phyloP scores from a whole-genome alignment of 1,140 invertebrate species.

The Drosophila watanabei region DNA sequence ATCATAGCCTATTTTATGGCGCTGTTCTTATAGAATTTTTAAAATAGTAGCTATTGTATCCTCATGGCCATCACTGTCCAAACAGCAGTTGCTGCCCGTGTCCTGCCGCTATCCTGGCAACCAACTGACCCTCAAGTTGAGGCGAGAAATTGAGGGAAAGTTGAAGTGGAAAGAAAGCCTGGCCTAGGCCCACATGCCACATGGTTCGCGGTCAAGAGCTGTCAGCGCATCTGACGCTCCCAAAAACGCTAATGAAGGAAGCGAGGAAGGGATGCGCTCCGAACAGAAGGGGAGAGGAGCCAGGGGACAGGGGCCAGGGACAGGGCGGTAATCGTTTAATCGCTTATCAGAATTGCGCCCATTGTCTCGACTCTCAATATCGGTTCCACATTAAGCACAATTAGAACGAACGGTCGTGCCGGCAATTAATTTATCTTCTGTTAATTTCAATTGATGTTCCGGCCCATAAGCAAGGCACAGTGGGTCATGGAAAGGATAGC shows the following conservation, averaged over 20 bases:
- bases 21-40: not conserved
- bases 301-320: not conserved
- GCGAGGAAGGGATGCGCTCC: not conserved
- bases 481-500: not conserved
- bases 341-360: constrained; percentile 68
- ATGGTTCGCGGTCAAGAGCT: constrained; percentile 32
- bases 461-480: not conserved
- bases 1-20: not conserved
- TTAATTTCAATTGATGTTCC: constrained; percentile 71
- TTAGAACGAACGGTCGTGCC: constrained; percentile 65
- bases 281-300: not conserved
- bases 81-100: constrained; percentile 13
- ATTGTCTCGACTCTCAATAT: constrained; percentile 55
- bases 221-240: constrained; percentile 49
- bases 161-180: constrained; percentile 11
- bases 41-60: not conserved
- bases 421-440: constrained; percentile 78
- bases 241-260: constrained; percentile 40
- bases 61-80: constrained; percentile 1
- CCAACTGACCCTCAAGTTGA: constrained; percentile 48
- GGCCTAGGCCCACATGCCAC: constrained; percentile 36
- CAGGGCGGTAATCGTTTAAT: constrained; percentile 67
- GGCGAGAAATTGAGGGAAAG: constrained; percentile 20
- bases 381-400: constrained; percentile 76
- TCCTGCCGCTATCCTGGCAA: constrained; percentile 35